A percentile compares a stretch with the other conserved stretches of the same genome.
Conservation (phyloP, 2,888 invertebrate genomes). For the Macrostomum cliftonense region DNA sequence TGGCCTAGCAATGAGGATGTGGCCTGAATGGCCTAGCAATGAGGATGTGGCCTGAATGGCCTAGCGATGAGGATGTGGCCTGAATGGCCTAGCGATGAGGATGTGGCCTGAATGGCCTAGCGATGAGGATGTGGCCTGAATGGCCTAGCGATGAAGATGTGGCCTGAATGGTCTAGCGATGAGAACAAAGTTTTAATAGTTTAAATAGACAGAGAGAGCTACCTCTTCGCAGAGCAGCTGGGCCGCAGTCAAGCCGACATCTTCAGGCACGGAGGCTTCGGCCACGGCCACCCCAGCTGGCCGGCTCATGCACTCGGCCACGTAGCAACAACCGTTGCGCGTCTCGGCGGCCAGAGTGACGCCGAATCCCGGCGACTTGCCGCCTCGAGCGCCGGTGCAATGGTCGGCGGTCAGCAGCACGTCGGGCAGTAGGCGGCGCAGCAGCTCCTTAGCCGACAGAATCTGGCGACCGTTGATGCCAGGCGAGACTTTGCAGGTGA, state of each 20-base stretch:
- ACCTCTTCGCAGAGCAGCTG: constrained; percentile 68
- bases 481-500: constrained; percentile 71
- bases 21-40: too few relatives aligned
- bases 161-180: too few relatives aligned
- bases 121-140: too few relatives aligned
- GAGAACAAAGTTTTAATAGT: too few relatives aligned
- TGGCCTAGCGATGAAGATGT: too few relatives aligned
- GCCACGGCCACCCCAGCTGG: constrained; percentile 38
- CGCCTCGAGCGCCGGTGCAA: constrained; percentile 47
- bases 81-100: too few relatives aligned
- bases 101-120: too few relatives aligned
- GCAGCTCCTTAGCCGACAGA: constrained; percentile 69
- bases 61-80: too few relatives aligned
- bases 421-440: constrained; percentile 76
- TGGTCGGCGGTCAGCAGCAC: constrained; percentile 86
- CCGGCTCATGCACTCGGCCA: constrained; percentile 38
- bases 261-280: constrained; percentile 64
- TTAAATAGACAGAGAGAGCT: too few relatives aligned
- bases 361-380: constrained; percentile 53
- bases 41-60: too few relatives aligned
- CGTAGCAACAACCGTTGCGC: constrained; percentile 48
- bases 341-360: constrained; percentile 75
- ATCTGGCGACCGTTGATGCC: constrained; percentile 77
- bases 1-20: too few relatives aligned
- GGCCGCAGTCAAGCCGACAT: constrained; percentile 65